Percentiles rank a stretch among this genome's conserved stretches.
Conservation (phyloP, 1,140 invertebrate species). For the Ruditapes philippinarum region DNA sequence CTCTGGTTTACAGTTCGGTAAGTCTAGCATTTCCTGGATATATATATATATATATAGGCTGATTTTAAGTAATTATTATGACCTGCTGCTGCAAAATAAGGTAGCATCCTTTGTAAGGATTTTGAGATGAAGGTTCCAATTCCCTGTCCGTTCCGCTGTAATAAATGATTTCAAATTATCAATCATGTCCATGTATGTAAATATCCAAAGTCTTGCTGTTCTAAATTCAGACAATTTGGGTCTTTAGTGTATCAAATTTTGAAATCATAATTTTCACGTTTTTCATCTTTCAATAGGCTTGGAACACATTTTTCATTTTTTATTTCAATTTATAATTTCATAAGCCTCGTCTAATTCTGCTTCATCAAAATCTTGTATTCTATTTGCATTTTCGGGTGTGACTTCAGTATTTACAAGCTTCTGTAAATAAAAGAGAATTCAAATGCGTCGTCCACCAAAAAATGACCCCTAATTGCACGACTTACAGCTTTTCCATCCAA, state of each 20-base stretch:
- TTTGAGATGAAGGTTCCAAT: slow-evolving; percentile 61
- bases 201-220: no score
- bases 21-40: slow-evolving; percentile 86
- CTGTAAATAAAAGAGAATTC: neutral
- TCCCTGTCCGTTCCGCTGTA: no score
- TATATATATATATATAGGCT: slow-evolving; percentile 86
- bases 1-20: slow-evolving; percentile 70
- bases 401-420: neutral
- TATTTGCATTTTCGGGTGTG: no score
- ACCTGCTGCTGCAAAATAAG: slow-evolving; percentile 86
- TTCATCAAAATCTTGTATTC: no score
- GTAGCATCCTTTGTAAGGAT: slow-evolving; percentile 82
- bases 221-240: no score
- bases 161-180: no score
- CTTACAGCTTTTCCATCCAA: no score
- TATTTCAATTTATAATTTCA: slow-evolving; percentile 21
- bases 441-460: neutral
- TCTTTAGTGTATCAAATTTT: neutral
- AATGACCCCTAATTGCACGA: slow-evolving; percentile 19
- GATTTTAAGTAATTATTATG: no score
- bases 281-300: neutral
- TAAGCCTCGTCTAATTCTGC: neutral
- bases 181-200: no score
- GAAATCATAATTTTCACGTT: neutral
- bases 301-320: neutral